Conservation (phyloP, 2,113 vertebrate genomes). For the Sylvia atricapilla region DNA sequence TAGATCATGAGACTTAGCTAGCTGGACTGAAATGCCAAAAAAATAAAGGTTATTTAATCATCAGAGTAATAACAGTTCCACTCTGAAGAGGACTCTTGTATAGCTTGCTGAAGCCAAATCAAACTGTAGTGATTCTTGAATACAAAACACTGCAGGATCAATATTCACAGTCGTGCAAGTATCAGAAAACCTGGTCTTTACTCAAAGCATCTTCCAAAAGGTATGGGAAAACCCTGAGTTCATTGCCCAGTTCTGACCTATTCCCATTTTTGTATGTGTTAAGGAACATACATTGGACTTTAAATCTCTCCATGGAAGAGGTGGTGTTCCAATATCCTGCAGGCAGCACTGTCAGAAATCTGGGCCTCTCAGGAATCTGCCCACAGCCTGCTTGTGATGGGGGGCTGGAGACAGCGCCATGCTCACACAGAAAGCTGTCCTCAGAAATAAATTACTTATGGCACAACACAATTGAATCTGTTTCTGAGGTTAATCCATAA, state of each 20-base stretch:
- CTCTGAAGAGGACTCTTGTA: not conserved
- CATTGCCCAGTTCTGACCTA: not conserved
- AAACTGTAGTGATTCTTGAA: not conserved
- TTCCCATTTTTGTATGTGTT: rapidly evolving
- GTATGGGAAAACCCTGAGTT: not conserved
- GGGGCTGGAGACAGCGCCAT: not conserved
- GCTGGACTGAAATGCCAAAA: slow-evolving; percentile 66
- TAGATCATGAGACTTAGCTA: slow-evolving; percentile 68
- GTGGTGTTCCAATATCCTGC: not conserved
- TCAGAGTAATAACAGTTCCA: slow-evolving; percentile 8
- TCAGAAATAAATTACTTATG: slow-evolving; percentile 5
- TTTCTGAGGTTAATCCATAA: not conserved
- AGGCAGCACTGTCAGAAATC: not conserved
- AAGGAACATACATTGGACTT: not conserved
- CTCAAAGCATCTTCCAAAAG: not conserved
- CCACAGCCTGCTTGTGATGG: rapidly evolving
- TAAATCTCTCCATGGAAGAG: not conserved
- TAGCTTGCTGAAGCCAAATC: not conserved
- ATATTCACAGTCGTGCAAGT: not conserved
- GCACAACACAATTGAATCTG: not conserved
- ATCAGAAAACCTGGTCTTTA: not conserved
- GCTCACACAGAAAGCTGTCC: not conserved
- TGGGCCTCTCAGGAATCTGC: not conserved
- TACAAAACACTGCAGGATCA: not conserved
- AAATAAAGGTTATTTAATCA: slow-evolving; percentile 71